Evolutionary conservation across 1,140 invertebrate genomes (phyloP).

Genomic region (Orchestia grillus): DNA sequence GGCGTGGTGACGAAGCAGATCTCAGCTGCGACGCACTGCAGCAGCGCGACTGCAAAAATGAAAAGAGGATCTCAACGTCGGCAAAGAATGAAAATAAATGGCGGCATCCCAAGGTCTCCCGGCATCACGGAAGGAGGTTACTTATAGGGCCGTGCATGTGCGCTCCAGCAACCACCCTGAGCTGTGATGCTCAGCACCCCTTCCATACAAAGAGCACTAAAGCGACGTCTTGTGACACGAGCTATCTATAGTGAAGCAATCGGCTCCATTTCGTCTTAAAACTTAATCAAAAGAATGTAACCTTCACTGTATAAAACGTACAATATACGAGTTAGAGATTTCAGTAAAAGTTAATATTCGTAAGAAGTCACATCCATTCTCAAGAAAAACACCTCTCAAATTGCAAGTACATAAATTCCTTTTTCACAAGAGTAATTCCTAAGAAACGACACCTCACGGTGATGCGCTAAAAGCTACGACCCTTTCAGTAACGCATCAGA

Average conservation of each 20-base stretch:
- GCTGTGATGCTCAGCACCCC: neutral
- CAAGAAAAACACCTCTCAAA: neutral
- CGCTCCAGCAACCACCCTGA: neutral
- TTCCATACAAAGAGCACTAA: neutral
- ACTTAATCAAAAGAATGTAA: neutral
- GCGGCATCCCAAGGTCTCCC: conserved; percentile 43
- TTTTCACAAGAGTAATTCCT: neutral
- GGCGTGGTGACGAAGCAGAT: conserved; percentile 40
- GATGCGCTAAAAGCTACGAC: neutral
- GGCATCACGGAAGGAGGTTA: conserved; percentile 45
- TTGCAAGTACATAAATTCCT: neutral
- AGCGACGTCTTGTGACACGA: neutral
- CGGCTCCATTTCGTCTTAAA: neutral
- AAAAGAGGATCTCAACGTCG: neutral
- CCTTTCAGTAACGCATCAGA: neutral
- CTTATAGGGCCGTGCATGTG: neutral
- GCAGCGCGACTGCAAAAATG: neutral
- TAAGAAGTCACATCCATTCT: neutral
- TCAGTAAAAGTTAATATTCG: neutral
- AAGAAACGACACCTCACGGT: neutral
- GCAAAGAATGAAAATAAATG: conserved; percentile 47
- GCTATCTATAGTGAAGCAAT: neutral
- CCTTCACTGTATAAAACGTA: no score
- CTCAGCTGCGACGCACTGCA: neutral
- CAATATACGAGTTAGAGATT: neutral